A percentile compares a stretch with the other conserved stretches of the same genome.
phyloP scores from a whole-genome alignment of 2,113 vertebrate species.

The Jaculus jaculus region DNA sequence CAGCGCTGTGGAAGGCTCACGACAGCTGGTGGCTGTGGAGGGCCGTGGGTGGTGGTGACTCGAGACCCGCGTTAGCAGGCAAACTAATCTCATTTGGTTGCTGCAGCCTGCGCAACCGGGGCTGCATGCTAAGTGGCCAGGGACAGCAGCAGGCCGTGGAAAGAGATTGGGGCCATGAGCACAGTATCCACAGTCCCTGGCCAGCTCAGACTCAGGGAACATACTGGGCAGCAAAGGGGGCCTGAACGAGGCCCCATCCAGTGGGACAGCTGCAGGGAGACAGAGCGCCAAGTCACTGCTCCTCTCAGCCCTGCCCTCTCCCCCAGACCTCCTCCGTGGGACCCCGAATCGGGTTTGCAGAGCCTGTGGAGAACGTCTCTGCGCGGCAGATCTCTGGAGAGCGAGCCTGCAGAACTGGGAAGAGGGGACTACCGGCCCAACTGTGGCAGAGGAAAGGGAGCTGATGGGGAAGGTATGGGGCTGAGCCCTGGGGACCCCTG shows the following conservation, averaged over 20 bases:
- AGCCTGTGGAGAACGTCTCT: accelerated
- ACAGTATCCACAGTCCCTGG: not conserved
- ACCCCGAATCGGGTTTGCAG: not conserved
- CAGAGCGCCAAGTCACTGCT: too few species aligned
- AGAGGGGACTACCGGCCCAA: too few species aligned
- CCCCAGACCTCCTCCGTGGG: not conserved
- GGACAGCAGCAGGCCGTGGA: slow-evolving; percentile 31
- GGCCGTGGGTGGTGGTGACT: slow-evolving; percentile 41
- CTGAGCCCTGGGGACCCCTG: not conserved
- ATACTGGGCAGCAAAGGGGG: not conserved
- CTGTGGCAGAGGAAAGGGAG: not conserved
- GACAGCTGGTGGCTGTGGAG: slow-evolving; percentile 53
- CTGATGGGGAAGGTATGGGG: accelerated
- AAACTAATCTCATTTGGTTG: slow-evolving; percentile 78
- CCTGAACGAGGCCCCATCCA: accelerated
- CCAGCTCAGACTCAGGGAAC: not conserved
- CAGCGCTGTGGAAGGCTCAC: not conserved
- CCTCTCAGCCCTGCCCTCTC: not conserved
- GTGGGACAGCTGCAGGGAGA: accelerated
- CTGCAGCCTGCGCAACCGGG: slow-evolving; percentile 43
- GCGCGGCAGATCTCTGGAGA: not conserved
- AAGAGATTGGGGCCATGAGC: not conserved
- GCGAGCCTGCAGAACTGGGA: not conserved
- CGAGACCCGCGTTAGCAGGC: slow-evolving; percentile 59
- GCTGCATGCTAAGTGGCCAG: slow-evolving; percentile 77